Evolutionary conservation across 1,140 invertebrate genomes (phyloP).

Genomic region (Drosophila arawakana): DNA sequence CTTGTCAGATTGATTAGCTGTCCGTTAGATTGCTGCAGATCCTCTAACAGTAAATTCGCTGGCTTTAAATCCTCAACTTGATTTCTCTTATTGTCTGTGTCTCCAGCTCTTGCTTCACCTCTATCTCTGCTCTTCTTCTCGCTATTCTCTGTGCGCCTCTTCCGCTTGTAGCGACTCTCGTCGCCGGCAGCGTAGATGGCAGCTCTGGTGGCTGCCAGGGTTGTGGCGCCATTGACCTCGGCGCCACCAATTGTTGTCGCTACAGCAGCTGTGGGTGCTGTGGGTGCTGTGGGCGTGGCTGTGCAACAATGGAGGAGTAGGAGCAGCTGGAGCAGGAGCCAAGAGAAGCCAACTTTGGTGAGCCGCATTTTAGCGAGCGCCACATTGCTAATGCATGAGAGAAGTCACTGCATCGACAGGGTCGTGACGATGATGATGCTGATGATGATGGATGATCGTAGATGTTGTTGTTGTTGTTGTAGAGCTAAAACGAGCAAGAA

Average conservation of each 20-base stretch:
- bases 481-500: background rate
- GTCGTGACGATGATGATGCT: constrained; percentile 28
- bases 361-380: constrained; percentile 66
- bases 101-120: no score
- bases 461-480: background rate
- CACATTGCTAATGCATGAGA: constrained; percentile 61
- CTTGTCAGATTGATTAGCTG: constrained; percentile 85
- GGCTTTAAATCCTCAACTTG: constrained; percentile 58
- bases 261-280: constrained; percentile 25
- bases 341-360: constrained; percentile 55
- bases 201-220: constrained; percentile 53
- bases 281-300: constrained; percentile 36
- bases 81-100: constrained; percentile 40
- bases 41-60: constrained; percentile 79
- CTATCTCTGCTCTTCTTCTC: constrained; percentile 6
- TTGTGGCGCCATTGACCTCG: constrained; percentile 57
- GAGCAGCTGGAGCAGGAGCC: constrained; percentile 17
- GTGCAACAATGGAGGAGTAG: constrained; percentile 6
- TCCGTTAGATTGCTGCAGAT: constrained; percentile 69
- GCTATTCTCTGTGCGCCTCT: constrained; percentile 1
- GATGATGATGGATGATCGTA: background rate
- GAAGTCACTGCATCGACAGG: constrained; percentile 13
- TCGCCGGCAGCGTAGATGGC: constrained; percentile 25
- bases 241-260: constrained; percentile 22
- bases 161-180: constrained; percentile 3